Evolutionary conservation across 1,140 invertebrate genomes (phyloP).

Genomic region (Bombus confusus): DNA sequence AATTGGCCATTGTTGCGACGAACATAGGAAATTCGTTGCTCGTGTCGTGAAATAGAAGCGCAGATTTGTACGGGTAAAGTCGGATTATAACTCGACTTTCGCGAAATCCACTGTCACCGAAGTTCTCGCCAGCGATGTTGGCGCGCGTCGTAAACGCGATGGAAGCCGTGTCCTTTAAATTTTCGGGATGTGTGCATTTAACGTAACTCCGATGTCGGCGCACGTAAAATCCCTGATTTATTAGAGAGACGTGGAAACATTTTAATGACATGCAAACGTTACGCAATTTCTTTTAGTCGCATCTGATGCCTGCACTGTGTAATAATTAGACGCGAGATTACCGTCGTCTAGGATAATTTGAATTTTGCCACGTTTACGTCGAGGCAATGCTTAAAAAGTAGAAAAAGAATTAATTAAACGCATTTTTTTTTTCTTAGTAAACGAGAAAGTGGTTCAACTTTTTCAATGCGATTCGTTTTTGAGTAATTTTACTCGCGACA

Average conservation of each 20-base stretch:
- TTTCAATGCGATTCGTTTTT: no score
- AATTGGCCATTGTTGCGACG: neutral
- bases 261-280: conserved; percentile 12
- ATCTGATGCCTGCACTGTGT: no score
- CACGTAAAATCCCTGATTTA: neutral
- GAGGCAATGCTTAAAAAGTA: neutral
- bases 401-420: no score
- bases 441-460: neutral
- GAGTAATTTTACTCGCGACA: neutral
- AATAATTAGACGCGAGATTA: neutral
- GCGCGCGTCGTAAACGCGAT: neutral
- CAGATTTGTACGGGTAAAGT: neutral
- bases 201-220: neutral
- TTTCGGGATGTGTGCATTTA: neutral
- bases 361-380: neutral
- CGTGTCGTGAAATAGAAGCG: neutral
- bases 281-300: neutral
- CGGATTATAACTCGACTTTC: conserved; percentile 4
- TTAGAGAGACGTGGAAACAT: conserved; percentile 1
- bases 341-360: neutral
- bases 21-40: neutral
- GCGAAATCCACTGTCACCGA: neutral
- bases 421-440: neutral
- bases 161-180: neutral
- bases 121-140: neutral